phyloP scores from a whole-genome alignment of 2,113 vertebrate genomes.

The Silurus glanis region DNA sequence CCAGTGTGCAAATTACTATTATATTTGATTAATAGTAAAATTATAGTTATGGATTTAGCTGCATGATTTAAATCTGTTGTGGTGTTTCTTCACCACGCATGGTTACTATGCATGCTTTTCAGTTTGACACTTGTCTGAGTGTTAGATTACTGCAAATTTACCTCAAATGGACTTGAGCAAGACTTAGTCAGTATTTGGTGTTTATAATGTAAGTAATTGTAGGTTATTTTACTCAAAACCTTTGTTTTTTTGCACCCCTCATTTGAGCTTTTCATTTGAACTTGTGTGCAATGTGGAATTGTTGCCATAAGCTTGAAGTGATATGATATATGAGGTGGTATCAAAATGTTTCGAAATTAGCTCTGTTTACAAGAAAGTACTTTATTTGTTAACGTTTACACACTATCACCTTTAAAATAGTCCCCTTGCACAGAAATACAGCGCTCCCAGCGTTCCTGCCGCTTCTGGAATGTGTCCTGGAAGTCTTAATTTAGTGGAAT shows the following conservation, averaged over 20 bases:
- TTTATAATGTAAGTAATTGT: neutral
- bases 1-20: constrained; percentile 8
- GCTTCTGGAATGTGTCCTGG: too few relatives aligned
- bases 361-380: too few relatives aligned
- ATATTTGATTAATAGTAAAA: constrained; percentile 1
- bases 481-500: too few relatives aligned
- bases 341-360: too few relatives aligned
- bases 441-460: too few relatives aligned
- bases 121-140: constrained; percentile 47
- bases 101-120: constrained; percentile 55
- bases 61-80: constrained; percentile 59
- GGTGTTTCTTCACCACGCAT: constrained; percentile 56
- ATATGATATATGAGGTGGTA: neutral
- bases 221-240: neutral
- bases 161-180: neutral
- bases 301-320: neutral
- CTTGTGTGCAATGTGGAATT: neutral
- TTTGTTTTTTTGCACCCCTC: neutral
- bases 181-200: neutral
- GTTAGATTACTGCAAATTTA: neutral
- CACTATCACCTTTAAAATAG: too few relatives aligned
- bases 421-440: too few relatives aligned
- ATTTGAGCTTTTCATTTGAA: neutral
- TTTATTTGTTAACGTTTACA: too few relatives aligned
- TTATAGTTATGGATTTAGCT: constrained; percentile 34